Conservation (phyloP, 2,888 invertebrate genomes). For the Proisotoma minuta region DNA sequence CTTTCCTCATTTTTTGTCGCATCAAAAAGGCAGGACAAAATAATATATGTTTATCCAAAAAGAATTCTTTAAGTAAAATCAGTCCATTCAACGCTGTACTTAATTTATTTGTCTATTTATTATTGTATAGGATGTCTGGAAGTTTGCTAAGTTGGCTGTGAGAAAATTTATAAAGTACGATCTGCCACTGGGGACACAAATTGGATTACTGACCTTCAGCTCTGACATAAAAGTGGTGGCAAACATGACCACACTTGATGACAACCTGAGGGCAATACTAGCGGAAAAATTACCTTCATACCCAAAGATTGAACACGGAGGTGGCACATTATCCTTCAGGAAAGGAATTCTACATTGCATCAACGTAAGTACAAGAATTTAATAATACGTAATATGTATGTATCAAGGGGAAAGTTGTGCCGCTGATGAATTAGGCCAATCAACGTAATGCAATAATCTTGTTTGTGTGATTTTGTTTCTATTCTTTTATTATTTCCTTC, state of each 20-base stretch:
- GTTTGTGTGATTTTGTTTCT: slow-evolving; percentile 18
- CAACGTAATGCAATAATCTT: slow-evolving; percentile 46
- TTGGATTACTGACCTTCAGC: slow-evolving; percentile 50
- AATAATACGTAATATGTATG: too few relatives aligned
- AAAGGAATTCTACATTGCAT: slow-evolving; percentile 46
- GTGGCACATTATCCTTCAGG: slow-evolving; percentile 37
- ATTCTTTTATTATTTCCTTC: too few relatives aligned
- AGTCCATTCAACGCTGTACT: slow-evolving; percentile 2
- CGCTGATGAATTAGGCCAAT: too few relatives aligned
- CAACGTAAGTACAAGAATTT: too few relatives aligned
- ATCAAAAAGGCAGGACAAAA: neutral
- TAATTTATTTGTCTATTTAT: neutral
- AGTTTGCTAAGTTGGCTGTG: slow-evolving; percentile 58
- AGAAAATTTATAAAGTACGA: slow-evolving; percentile 60
- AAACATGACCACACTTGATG: slow-evolving; percentile 43
- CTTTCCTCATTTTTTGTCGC: too few relatives aligned
- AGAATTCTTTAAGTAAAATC: too few relatives aligned
- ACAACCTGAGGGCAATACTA: slow-evolving; percentile 32
- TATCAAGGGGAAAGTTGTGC: too few relatives aligned
- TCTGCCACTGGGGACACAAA: slow-evolving; percentile 51
- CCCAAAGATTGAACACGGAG: slow-evolving; percentile 42
- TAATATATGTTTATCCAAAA: neutral
- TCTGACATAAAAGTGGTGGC: slow-evolving; percentile 46
- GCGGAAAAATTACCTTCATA: slow-evolving; percentile 47
- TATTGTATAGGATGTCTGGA: slow-evolving; percentile 57